Evolutionary conservation across 2,797 vertebrate species (phyloP), one percentile per base, ranked within the genome.

Genomic region (Sciurus vulgaris): DNA sequence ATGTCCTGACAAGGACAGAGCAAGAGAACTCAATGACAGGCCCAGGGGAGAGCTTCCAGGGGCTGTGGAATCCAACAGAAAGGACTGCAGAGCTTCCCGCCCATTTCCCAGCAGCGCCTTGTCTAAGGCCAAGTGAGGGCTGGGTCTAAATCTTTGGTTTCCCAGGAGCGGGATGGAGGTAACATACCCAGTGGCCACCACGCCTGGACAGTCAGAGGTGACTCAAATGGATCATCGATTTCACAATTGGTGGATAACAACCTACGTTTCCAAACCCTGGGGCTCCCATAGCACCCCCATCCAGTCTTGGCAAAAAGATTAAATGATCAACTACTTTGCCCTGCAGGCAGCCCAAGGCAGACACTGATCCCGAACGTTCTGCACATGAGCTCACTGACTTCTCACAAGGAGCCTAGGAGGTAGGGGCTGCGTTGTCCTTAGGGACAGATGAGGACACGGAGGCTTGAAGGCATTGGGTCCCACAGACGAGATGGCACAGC

Each of bases 261-360:
- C 35, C 49, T n/a, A 3, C 8, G 0, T 65, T 41, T 86, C 59
- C 35, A 54, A 85, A 63, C 44, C 5, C 44, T 2, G 0, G 30
- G 28, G 38, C 61, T 6, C 38, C 18, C 1, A 2, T 2, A 12
- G 24, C 5, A 18, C 10, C 77, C 20, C 14, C 11, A 35, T 24
- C 41, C 67, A 28, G 61, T 41, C 65, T 59, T 14, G 59, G 38
- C n/a, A 3, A 44, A 15, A 78, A 70, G 11, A 24, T 7, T 18
- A 15, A 22, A 44, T 12, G 13, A 38, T 6, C 24, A 56, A 10
- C 30, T 12, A 0, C 5, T 38, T 76, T 24, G 5, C 0, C 0
- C 2, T 4, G 7, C 13, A 1, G 0, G 12, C 13, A 24, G 13
- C 56, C 44, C 1, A 3, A 35, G 10, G 4, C 13, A 12, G 72